Base-by-base conservation (phyloP, 2,113 vertebrate genomes). In the Sylvilagus bachmani region DNA sequence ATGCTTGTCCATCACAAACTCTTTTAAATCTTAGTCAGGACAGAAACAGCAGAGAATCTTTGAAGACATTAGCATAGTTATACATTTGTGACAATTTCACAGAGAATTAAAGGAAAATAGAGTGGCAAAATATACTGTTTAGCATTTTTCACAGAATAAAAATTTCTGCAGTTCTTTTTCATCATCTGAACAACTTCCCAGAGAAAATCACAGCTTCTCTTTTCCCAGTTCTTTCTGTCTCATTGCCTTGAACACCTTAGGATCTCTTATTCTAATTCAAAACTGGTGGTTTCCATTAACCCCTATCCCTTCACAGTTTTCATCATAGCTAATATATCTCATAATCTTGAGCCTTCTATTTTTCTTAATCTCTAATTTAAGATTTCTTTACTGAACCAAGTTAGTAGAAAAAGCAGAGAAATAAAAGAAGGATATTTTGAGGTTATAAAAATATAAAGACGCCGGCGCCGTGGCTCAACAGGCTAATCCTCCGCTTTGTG, bases 21-120 rank as follows among this genome's bases (percentile, higher is more conserved):
- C 89, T 79, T 70, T 73, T 88, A 73, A 87, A 95, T 96, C 75
- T 97, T 97, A 98, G 97, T 97, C 93, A 97, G 90, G 3, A 44
- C 85, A 38, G 89, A 98, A 74, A 95, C 88, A 89, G 90, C 97
- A 87, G 31, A 84, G 27, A 66, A 93, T 6, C 27, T 27, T 91
- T 92, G 88, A 93, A 97, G 61, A 83, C 93, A 92, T 84, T 94
- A 92, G 36, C 71, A 51, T 38, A 94, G 90, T 86, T 91, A 93
- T 77, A 24, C 83, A 91, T 67, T 96, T 97, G 87, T 90, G 94
- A 93, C 89, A 94, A 94, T 90, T 97, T 97, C 67, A 82, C 17
- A 44, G 49, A 27, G n/a, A 87, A 97, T 94, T 58, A 71, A 80
- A 96, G 86, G 84, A 77, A 89, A 97, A 87, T 6, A 58, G 58